These are phyloP conservation scores for Agriotes lineatus DNA, from an alignment of 2,888 invertebrate species.

Conservation along the genomic window DNA sequence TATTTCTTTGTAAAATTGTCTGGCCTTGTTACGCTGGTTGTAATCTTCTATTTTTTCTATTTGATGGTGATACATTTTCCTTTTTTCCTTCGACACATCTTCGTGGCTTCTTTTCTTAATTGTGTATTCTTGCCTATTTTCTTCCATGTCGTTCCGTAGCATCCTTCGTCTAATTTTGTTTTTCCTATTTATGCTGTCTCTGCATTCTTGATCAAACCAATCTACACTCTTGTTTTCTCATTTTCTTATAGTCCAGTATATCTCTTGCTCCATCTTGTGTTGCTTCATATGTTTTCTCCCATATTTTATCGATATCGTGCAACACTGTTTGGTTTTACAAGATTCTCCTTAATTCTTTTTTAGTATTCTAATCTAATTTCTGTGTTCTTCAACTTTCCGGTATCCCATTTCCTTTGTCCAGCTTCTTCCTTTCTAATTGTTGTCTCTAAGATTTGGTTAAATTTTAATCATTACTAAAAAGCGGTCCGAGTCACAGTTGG, in stretches of 20 bases:
- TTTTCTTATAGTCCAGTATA: background rate
- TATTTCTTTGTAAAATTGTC: background rate
- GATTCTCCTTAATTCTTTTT: background rate
- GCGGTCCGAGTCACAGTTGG: background rate
- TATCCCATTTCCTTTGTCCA: background rate
- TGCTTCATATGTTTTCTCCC: background rate
- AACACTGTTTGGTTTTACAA: background rate
- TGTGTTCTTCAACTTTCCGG: background rate
- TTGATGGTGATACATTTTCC: background rate
- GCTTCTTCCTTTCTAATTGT: background rate
- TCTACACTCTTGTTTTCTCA: background rate
- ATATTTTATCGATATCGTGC: background rate
- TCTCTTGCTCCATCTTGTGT: background rate
- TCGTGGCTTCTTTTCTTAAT: background rate
- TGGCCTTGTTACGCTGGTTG: background rate
- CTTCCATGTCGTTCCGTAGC: background rate
- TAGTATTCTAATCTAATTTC: background rate
- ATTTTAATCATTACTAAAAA: background rate
- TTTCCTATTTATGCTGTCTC: background rate
- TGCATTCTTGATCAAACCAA: background rate
- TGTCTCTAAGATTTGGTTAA: background rate
- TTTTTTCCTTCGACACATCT: background rate
- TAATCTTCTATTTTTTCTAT: background rate
- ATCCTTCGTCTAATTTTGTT: background rate
- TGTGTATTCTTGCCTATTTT: background rate